Evolutionary conservation across 2,888 invertebrate species (phyloP).

Genomic region (Eumacrocentrus americanus): DNA sequence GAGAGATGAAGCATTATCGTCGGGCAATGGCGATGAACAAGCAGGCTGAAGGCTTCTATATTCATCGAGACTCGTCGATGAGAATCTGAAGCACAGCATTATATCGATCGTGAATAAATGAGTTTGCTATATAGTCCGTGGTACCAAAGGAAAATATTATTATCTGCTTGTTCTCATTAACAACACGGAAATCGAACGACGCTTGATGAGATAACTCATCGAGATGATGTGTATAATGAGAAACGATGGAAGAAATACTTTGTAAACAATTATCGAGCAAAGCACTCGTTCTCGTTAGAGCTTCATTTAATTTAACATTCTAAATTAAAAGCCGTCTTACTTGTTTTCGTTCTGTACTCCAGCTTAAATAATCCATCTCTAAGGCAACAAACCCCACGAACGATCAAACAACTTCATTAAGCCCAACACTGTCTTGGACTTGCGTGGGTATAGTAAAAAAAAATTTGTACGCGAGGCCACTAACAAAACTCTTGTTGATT

Average conservation of each 20-base stretch:
- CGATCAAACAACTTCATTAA: slow-evolving; percentile 10
- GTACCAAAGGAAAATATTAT: slow-evolving; percentile 15
- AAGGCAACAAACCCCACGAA: slow-evolving; percentile 13
- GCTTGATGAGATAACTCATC: slow-evolving; percentile 1
- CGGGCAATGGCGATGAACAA: not conserved
- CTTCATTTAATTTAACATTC: not conserved
- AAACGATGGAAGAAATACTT: slow-evolving; percentile 1
- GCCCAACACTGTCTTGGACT: not conserved
- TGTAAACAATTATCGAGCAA: not conserved
- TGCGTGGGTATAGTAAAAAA: not conserved
- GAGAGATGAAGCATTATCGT: slow-evolving; percentile 2
- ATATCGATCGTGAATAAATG: slow-evolving; percentile 10
- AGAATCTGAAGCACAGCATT: not conserved
- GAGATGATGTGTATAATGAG: not conserved
- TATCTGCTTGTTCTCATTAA: slow-evolving; percentile 7
- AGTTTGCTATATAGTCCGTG: not conserved
- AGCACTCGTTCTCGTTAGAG: not conserved
- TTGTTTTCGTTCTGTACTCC: not conserved
- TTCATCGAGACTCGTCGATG: slow-evolving; percentile 3
- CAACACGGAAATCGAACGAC: not conserved
- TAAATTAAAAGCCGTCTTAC: not conserved
- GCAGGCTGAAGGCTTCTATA: not conserved
- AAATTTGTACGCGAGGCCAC: not conserved
- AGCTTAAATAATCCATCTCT: not conserved
- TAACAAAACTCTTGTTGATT: slow-evolving; percentile 15